Base-by-base conservation (phyloP, 2,113 vertebrate species). In the Anolis carolinensis region DNA sequence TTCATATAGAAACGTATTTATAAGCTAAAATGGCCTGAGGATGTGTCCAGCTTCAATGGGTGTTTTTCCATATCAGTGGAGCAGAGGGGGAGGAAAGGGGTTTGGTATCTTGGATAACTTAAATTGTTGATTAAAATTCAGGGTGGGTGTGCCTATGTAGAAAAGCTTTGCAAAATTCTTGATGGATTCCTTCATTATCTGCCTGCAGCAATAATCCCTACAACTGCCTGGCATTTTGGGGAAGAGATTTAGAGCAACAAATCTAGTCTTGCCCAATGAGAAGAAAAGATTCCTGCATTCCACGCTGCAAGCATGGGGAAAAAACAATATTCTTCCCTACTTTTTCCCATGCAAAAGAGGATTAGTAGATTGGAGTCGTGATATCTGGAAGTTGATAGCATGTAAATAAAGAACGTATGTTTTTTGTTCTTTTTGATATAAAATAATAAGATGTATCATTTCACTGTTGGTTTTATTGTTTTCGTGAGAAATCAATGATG, bases 21-120 rank as follows among this genome's bases (percentile, higher is more conserved):
- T 86, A 80, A 80, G 36, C 68, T 80, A 86, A 34, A 39, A 80
- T 30, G 68, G 70, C 32, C 14, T 59, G 55, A 59, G 55, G 55
- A 59, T 16, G 13, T 59, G 55, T 14, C 11, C 55, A 59, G 11
- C 18, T 4, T 13, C 55, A 16, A 13, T 18, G 14, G 4, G 13
- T 59, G 55, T 13, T 59, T 44, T 59, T 13, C 55, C 55, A 59
- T 59, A 59, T 59, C 11, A 59, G 13, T 59, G 55, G 14, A 18
- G 55, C 55, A 59, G 14, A 18, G 55, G 18, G 14, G 55, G 11
- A 16, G 55, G 18, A 18, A 59, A 18, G 16, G 14, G 55, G 3
- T 59, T 59, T 18, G 18, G 13, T 59, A 59, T 18, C 11, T 59
- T 59, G 55, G 13, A 59, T 59, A 59, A 59, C 11, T 16, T 59